Conservation (phyloP, 2,888 invertebrate species). For the Meteorus colon region DNA sequence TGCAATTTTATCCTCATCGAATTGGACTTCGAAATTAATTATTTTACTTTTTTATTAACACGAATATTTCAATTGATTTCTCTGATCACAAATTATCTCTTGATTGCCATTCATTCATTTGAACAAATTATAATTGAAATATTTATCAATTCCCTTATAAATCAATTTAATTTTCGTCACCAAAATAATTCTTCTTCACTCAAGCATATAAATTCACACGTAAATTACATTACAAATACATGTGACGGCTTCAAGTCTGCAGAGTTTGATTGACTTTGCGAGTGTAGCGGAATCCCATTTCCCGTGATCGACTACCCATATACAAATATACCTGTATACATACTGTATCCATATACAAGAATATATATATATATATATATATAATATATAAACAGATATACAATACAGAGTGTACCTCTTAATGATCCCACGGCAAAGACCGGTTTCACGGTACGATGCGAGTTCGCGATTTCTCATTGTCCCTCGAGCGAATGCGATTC, state of each 20-base stretch:
- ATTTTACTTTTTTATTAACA: too few species aligned
- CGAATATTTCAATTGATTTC: too few species aligned
- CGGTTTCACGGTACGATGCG: slow-evolving; percentile 33
- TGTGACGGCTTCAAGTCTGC: neutral
- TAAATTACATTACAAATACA: neutral
- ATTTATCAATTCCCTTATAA: too few species aligned
- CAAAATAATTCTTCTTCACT: too few species aligned
- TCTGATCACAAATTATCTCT: too few species aligned
- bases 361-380: neutral
- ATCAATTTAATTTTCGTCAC: too few species aligned
- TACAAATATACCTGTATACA: neutral
- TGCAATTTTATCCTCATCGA: too few species aligned
- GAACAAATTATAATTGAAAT: too few species aligned
- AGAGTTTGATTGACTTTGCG: slow-evolving; percentile 20
- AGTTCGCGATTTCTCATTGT: slow-evolving; percentile 32
- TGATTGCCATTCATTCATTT: too few species aligned
- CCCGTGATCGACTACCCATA: slow-evolving; percentile 23
- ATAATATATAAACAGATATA: neutral
- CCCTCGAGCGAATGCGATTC: slow-evolving; percentile 25
- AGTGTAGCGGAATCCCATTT: slow-evolving; percentile 19
- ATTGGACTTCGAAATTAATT: too few species aligned
- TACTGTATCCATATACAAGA: neutral
- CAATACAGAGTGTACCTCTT: slow-evolving; percentile 15
- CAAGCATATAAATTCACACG: neutral
- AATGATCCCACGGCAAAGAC: slow-evolving; percentile 32